Evolutionary conservation across 2,797 vertebrate genomes (phyloP).

Genomic region (Spea hammondii): DNA sequence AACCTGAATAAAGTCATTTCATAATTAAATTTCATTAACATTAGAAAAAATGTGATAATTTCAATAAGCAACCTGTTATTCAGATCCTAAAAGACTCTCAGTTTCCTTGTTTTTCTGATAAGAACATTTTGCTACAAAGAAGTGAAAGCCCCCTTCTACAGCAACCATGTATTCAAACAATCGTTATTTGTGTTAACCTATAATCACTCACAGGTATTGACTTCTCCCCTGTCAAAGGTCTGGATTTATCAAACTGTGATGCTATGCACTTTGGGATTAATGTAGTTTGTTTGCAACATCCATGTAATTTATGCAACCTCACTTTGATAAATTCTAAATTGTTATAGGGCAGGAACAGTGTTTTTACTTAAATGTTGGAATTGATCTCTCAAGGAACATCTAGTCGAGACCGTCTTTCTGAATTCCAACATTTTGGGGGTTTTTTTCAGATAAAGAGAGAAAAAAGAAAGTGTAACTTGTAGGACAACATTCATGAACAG

Average conservation of each 20-base stretch:
- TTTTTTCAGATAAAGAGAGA: no score
- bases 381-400: no score
- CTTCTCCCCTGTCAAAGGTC: not conserved
- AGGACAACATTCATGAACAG: no score
- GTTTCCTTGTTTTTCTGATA: not conserved
- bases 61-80: constrained; percentile 20
- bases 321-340: not conserved
- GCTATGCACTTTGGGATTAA: not conserved
- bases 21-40: constrained; percentile 28
- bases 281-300: not conserved
- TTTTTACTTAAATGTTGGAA: no score
- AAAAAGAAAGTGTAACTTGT: no score
- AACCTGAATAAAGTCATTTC: constrained; percentile 23
- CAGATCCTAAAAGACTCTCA: constrained; percentile 6
- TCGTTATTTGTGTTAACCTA: constrained; percentile 17
- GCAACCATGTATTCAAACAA: not conserved
- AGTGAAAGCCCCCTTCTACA: not conserved
- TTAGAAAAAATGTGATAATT: constrained; percentile 20
- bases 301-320: not conserved
- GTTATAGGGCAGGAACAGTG: no score
- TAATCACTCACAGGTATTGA: not conserved
- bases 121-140: constrained; percentile 8
- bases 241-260: constrained; percentile 4
- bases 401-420: no score
- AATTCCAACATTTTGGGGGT: no score